Conservation (phyloP, 2,113 vertebrate species). For the Chauna torquata region DNA sequence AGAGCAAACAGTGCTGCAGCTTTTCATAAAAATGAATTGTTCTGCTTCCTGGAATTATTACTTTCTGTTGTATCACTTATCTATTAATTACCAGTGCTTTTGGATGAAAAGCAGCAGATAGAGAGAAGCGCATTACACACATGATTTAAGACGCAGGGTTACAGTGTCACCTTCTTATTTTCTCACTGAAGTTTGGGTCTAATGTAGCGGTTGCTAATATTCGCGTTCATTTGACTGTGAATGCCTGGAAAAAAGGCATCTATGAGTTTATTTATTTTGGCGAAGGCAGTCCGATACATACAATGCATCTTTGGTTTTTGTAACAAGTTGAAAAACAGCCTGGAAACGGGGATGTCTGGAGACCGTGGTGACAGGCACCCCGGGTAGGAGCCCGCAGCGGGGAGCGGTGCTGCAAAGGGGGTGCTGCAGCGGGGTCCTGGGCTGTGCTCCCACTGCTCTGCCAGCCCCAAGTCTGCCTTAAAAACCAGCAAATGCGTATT, state of each 20-base stretch:
- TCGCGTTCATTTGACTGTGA: background rate
- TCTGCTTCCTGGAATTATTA: slow-evolving; percentile 50
- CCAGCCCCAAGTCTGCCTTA: background rate
- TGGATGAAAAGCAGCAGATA: slow-evolving; percentile 20
- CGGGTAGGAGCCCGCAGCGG: background rate
- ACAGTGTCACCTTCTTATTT: background rate
- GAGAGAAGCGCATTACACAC: background rate
- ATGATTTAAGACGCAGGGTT: background rate
- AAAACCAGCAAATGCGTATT: background rate
- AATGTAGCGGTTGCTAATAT: background rate
- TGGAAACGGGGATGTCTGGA: slow-evolving; percentile 11
- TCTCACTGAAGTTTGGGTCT: background rate
- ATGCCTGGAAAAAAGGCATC: slow-evolving; percentile 14
- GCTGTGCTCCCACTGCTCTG: background rate
- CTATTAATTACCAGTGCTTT: slow-evolving; percentile 30
- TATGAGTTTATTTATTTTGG: slow-evolving; percentile 55
- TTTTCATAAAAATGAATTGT: slow-evolving; percentile 12
- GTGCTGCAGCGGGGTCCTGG: background rate
- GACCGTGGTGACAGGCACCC: background rate
- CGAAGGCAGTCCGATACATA: background rate
- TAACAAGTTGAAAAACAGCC: background rate
- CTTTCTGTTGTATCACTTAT: slow-evolving; percentile 21
- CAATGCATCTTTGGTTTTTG: slow-evolving; percentile 51
- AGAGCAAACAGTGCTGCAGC: background rate
- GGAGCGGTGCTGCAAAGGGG: background rate